These are phyloP conservation scores for Microdon myrmicae DNA, from an alignment of 2,888 invertebrate species.

Conservation along the genomic window DNA sequence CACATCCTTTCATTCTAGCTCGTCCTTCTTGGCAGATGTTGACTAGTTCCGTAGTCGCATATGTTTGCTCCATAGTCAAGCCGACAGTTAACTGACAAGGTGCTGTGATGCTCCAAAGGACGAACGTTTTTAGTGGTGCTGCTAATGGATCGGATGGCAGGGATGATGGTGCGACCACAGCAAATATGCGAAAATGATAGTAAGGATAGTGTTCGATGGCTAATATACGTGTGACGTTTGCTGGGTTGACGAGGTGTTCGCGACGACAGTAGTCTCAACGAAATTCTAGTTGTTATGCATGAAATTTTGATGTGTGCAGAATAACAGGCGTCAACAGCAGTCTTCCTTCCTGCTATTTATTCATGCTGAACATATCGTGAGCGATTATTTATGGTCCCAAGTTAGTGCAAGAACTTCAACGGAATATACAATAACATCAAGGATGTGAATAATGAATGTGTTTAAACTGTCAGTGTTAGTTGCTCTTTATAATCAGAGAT, in stretches of 20 bases:
- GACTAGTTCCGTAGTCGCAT: conserved; percentile 24
- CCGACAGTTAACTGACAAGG: conserved; percentile 43
- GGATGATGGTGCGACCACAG: background rate
- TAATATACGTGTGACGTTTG: conserved; percentile 1
- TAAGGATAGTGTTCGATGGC: conserved; percentile 7
- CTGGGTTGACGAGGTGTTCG: background rate
- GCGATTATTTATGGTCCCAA: conserved; percentile 37
- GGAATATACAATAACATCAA: conserved; percentile 19
- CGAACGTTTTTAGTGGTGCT: conserved; percentile 39
- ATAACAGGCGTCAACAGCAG: conserved; percentile 11
- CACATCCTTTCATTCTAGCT: conserved; percentile 8
- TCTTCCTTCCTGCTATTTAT: conserved; percentile 13
- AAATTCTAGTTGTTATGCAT: conserved; percentile 37
- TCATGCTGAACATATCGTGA: conserved; percentile 5
- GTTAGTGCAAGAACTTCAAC: conserved; percentile 17
- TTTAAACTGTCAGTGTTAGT: conserved; percentile 23
- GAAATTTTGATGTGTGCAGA: conserved; percentile 39
- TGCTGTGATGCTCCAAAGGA: conserved; percentile 37
- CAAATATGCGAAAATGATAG: conserved; percentile 13
- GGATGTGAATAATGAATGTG: conserved; percentile 18
- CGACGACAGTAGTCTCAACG: conserved; percentile 3
- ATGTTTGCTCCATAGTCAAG: conserved; percentile 33
- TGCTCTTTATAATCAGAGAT: conserved; percentile 1
- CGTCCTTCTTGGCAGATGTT: background rate
- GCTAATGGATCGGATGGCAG: conserved; percentile 37